Evolutionary conservation across 2,797 vertebrate species (phyloP), one percentile per base, ranked within the genome.

Genomic region (Spondyliosoma cantharus): DNA sequence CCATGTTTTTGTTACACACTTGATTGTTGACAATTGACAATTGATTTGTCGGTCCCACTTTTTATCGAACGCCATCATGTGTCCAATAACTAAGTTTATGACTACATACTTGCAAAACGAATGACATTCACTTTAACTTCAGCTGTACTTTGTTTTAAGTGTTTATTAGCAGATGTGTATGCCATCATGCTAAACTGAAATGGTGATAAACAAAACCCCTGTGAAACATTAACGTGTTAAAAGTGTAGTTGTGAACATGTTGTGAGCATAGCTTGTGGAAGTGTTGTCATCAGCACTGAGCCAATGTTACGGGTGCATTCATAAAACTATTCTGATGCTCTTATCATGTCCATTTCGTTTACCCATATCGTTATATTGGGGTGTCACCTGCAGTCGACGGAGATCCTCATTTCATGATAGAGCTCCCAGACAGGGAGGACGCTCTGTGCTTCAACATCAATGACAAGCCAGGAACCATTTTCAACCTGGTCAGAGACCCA

Each of bases 361-460:
- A 22, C 65, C 9, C 0, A 22, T 72, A 20, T 72, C 6, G 9
- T 50, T 54, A 0, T 57, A 65, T 11, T 53, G 75, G 9, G 78
- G 7, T 86, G 63, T 86, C 66, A 1, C 32, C 46, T 90, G 74
- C 46, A 97, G 98, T 97, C 93, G 98, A 99, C 56, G 96, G 97
- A 86, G 83, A 95, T 83, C 93, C 96, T 68, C 89, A 96, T 43
- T 87, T 95, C 76, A 89, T 97, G 60, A 84, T 97, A 46, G 92
- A 93, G 24, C 88, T 96, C 58, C 95, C 94, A 27, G 85, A 90
- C 25, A 83, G 82, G 88, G 91, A 92, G 0, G 92, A 94, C 52
- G 89, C 89, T 13, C 86, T 97, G 77, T 99, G 97, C 87, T 95
- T 98, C 90, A 96, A 95, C 87, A 90, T 95, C 74, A 89, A 89